A percentile compares a stretch with the other conserved stretches of the same genome.
Conservation (phyloP, 23 tunicate genomes). For the Ciona savignyi region DNA sequence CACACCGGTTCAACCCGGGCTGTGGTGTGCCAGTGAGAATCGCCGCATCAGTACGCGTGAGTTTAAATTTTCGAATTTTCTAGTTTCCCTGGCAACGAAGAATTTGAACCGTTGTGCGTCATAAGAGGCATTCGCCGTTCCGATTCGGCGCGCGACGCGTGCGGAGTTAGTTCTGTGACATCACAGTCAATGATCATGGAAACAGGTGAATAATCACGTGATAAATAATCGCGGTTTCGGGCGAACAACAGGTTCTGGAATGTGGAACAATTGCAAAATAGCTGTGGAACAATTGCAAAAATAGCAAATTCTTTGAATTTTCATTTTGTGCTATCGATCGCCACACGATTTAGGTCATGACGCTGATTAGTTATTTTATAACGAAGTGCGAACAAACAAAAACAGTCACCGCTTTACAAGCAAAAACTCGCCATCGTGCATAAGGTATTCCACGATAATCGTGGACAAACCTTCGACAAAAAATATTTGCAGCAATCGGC, state of each 20-base stretch:
- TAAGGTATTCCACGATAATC: too few species aligned
- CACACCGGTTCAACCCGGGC: neutral
- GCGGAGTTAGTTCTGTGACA: neutral
- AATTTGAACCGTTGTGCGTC: neutral
- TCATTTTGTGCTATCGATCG: neutral
- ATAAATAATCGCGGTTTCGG: too few species aligned
- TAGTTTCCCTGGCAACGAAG: neutral
- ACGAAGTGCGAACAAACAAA: neutral
- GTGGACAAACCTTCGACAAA: too few species aligned
- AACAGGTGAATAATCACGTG: too few species aligned
- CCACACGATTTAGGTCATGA: neutral
- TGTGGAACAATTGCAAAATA: too few species aligned
- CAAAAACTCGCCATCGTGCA: too few species aligned
- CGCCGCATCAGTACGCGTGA: neutral
- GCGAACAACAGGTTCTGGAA: too few species aligned
- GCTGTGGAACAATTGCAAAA: too few species aligned
- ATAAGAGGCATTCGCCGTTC: neutral
- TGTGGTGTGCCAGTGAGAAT: neutral
- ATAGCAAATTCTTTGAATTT: neutral
- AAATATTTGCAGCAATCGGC: too few species aligned
- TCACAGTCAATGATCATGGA: too few species aligned
- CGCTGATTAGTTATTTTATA: too few species aligned
- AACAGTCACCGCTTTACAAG: neutral
- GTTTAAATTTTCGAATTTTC: too few species aligned
- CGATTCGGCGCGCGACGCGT: neutral